Conservation (phyloP, 2,888 invertebrate genomes). For the Trissolcus japonicus region DNA sequence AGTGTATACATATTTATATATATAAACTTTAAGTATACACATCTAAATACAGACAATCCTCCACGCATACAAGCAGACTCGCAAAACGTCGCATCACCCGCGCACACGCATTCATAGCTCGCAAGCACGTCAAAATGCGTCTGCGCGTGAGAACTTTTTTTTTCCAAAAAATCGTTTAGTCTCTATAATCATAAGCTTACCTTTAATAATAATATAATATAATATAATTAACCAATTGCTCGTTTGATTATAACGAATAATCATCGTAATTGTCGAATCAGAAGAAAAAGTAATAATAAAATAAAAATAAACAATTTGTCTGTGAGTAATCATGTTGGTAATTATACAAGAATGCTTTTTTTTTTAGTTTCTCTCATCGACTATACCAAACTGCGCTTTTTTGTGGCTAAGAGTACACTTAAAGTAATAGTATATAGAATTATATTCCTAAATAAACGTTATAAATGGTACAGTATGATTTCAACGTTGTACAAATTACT, state of each 20-base stretch:
- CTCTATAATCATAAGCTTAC: constrained; percentile 39
- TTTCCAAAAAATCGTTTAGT: constrained; percentile 21
- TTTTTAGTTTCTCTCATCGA: constrained; percentile 12
- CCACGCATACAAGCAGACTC: constrained; percentile 40
- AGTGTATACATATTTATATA: constrained; percentile 29
- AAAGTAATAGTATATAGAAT: constrained; percentile 42
- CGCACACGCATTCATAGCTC: constrained; percentile 25
- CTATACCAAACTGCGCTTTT: constrained; percentile 57
- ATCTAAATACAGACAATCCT: constrained; percentile 49
- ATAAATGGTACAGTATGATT: constrained; percentile 53
- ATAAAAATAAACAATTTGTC: constrained; percentile 32
- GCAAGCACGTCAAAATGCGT: constrained; percentile 5
- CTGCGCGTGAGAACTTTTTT: constrained; percentile 12
- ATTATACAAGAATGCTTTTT: constrained; percentile 54
- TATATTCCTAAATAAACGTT: constrained; percentile 50
- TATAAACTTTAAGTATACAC: constrained; percentile 49
- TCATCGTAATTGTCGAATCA: constrained; percentile 25
- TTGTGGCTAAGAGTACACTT: constrained; percentile 39
- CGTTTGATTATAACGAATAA: constrained; percentile 19
- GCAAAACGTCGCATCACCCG: constrained; percentile 25
- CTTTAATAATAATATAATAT: constrained; percentile 40
- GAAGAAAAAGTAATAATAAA: constrained; percentile 5
- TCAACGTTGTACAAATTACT: constrained; percentile 41
- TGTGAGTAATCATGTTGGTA: constrained; percentile 28
- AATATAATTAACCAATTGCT: constrained; percentile 46